Evolutionary conservation across 2,797 vertebrate genomes (phyloP).

Genomic region (Chelmon rostratus): DNA sequence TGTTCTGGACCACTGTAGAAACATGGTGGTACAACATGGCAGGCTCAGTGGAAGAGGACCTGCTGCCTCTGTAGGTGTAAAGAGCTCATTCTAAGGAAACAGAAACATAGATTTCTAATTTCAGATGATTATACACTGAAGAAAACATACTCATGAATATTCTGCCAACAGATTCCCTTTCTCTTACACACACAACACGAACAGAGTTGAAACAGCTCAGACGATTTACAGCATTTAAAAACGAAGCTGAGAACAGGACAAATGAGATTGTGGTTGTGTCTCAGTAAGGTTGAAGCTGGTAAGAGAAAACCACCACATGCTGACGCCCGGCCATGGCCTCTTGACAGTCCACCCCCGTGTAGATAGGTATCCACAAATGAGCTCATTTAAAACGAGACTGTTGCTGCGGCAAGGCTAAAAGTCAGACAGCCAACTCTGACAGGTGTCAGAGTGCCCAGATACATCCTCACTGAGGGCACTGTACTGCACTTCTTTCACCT

Average conservation of each 20-base stretch:
- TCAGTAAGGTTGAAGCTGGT: constrained; percentile 16
- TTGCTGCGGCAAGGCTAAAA: constrained; percentile 58
- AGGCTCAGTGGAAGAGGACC: too few species aligned
- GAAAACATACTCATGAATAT: too few species aligned
- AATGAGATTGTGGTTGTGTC: constrained; percentile 25
- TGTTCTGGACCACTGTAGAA: too few species aligned
- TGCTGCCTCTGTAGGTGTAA: too few species aligned
- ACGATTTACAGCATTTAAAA: constrained; percentile 4
- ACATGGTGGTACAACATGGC: too few species aligned
- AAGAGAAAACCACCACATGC: constrained; percentile 11
- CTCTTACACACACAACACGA: background rate
- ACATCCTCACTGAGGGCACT: constrained; percentile 36
- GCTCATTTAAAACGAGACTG: constrained; percentile 75
- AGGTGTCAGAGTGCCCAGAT: constrained; percentile 58
- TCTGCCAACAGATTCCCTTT: too few species aligned
- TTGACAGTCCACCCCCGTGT: constrained; percentile 63
- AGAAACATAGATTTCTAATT: too few species aligned
- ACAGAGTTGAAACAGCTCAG: background rate
- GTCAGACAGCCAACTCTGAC: constrained; percentile 70
- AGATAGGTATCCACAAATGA: constrained; percentile 75
- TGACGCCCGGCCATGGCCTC: constrained; percentile 57
- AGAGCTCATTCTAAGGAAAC: too few species aligned
- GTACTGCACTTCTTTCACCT: constrained; percentile 39
- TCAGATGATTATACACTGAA: too few species aligned
- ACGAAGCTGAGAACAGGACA: constrained; percentile 10